A percentile compares a stretch with the other conserved stretches of the same genome.
Evolutionary conservation across 1,140 invertebrate species (phyloP).

Genomic region (Atta cephalotes): DNA sequence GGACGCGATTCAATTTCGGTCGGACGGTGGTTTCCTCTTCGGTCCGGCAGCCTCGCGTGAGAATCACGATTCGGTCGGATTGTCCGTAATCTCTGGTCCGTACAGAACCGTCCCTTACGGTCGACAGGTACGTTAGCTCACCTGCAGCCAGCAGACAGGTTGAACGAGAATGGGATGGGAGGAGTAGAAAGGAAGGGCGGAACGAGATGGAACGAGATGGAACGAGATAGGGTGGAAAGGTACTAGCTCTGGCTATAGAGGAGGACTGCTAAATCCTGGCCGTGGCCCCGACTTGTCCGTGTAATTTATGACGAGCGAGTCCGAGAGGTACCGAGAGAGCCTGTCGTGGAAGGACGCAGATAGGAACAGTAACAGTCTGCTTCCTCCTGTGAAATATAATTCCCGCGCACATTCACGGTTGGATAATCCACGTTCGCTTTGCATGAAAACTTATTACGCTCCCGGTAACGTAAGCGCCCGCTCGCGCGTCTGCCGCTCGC

Average conservation of each 20-base stretch:
- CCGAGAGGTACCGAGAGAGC: slow-evolving; percentile 51
- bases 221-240: slow-evolving; percentile 72
- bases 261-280: slow-evolving; percentile 76
- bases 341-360: slow-evolving; percentile 64
- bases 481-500: slow-evolving; percentile 66
- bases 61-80: slow-evolving; percentile 62
- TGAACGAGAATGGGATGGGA: slow-evolving; percentile 45
- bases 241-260: slow-evolving; percentile 65
- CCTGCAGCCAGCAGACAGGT: slow-evolving; percentile 61
- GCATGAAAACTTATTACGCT: slow-evolving; percentile 86
- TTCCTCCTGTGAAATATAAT: slow-evolving; percentile 86
- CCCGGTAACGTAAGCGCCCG: slow-evolving; percentile 77
- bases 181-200: slow-evolving; percentile 31
- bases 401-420: slow-evolving; percentile 86
- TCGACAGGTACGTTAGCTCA: slow-evolving; percentile 67
- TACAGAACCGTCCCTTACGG: slow-evolving; percentile 63
- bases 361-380: slow-evolving; percentile 85
- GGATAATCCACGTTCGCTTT: slow-evolving; percentile 86
- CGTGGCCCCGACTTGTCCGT: slow-evolving; percentile 70
- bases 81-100: slow-evolving; percentile 65
- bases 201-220: slow-evolving; percentile 52
- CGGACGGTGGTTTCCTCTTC: slow-evolving; percentile 40
- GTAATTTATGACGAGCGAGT: slow-evolving; percentile 84
- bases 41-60: slow-evolving; percentile 20
- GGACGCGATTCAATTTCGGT: slow-evolving; percentile 63